phyloP scores from a whole-genome alignment of 1,140 invertebrate species.

The Chlorops oryzae region DNA sequence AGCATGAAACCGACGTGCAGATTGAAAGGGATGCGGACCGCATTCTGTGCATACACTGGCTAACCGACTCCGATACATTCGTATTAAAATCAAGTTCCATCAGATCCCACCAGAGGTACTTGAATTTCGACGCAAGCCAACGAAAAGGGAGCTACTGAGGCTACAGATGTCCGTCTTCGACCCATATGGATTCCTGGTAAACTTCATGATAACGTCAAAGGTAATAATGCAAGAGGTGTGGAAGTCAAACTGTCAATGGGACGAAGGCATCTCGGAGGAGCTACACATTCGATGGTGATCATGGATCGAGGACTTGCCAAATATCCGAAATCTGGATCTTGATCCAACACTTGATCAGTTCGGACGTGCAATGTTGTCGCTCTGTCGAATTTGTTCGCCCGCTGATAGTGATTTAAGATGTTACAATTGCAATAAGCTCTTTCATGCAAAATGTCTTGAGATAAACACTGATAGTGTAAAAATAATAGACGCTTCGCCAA shows the following conservation, averaged over 20 bases:
- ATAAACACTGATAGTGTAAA: no score
- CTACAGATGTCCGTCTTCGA: slow-evolving; percentile 38
- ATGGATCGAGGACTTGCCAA: not conserved
- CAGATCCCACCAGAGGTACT: not conserved
- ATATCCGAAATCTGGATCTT: no score
- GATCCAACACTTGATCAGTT: no score
- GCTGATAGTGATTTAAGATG: no score
- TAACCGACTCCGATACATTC: not conserved
- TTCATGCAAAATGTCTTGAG: no score
- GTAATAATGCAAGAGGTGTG: slow-evolving; percentile 45
- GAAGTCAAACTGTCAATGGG: slow-evolving; percentile 37
- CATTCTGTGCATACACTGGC: slow-evolving; percentile 5
- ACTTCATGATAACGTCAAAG: slow-evolving; percentile 37
- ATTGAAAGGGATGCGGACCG: not conserved
- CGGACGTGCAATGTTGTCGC: no score
- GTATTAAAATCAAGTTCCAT: not conserved
- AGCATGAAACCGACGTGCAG: not conserved
- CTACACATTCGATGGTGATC: not conserved
- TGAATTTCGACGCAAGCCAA: slow-evolving; percentile 11
- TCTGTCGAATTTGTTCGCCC: no score
- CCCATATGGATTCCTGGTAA: slow-evolving; percentile 38
- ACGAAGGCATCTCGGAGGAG: slow-evolving; percentile 19
- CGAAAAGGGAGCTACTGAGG: slow-evolving; percentile 30
- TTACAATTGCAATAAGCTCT: no score
- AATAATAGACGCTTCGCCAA: no score